These are phyloP conservation scores for Crotalus tigris DNA, from an alignment of 2,113 vertebrate genomes.

Conservation along the genomic window DNA sequence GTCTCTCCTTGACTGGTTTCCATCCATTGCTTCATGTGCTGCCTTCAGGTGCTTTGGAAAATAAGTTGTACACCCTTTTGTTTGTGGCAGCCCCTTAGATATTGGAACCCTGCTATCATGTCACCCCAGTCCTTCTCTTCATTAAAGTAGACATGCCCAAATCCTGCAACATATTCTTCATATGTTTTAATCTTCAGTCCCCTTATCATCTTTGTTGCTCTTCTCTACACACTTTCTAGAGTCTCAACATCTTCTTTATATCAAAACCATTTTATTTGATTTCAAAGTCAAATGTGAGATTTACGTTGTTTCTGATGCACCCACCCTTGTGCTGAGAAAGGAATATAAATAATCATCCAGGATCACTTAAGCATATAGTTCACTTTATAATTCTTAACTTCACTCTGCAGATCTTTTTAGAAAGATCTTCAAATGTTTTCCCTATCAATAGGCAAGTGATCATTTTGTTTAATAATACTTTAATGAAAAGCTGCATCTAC, in stretches of 20 bases:
- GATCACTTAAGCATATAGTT: slow-evolving; percentile 31
- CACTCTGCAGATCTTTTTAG: background rate
- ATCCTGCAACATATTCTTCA: background rate
- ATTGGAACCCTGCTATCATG: background rate
- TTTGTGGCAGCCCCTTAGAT: background rate
- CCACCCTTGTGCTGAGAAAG: background rate
- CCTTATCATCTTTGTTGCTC: background rate
- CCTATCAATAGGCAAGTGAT: slow-evolving; percentile 41
- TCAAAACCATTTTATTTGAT: slow-evolving; percentile 36
- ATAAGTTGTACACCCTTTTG: background rate
- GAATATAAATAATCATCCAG: slow-evolving; percentile 15
- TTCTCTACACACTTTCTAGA: background rate
- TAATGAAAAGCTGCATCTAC: slow-evolving; percentile 49
- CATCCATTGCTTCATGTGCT: background rate
- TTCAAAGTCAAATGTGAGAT: slow-evolving; percentile 18
- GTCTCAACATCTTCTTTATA: background rate
- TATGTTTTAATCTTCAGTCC: background rate
- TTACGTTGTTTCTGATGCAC: slow-evolving; percentile 33
- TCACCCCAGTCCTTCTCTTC: background rate
- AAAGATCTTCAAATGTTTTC: slow-evolving; percentile 55
- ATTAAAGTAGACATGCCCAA: background rate
- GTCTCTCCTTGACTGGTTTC: background rate
- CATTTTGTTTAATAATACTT: slow-evolving; percentile 52
- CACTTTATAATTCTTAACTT: slow-evolving; percentile 42
- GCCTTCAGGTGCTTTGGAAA: background rate